These are phyloP conservation scores for Gymnothorax reevesii DNA, from an alignment of 2,797 vertebrate genomes.

Conservation along the genomic window DNA sequence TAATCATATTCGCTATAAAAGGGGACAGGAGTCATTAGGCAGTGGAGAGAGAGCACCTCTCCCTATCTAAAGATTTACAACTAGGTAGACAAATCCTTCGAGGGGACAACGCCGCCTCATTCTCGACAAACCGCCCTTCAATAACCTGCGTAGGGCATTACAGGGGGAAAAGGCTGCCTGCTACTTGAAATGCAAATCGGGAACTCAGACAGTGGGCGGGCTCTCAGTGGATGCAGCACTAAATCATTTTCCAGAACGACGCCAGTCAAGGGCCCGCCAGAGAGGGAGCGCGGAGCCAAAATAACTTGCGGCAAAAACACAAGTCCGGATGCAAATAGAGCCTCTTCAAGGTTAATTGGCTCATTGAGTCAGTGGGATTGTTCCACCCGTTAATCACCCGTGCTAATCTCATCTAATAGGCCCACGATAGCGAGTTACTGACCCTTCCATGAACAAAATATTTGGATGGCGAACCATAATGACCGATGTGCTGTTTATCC, in stretches of 20 bases:
- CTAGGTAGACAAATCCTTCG: not conserved
- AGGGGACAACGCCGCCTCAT: not conserved
- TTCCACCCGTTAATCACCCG: conserved; percentile 72
- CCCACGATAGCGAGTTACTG: not conserved
- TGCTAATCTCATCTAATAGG: conserved; percentile 15
- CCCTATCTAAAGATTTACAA: not conserved
- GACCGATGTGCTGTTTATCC: not conserved
- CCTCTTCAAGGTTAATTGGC: conserved; percentile 82
- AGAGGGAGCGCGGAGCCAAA: conserved; percentile 47
- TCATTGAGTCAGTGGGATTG: conserved; percentile 70
- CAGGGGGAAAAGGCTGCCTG: not conserved
- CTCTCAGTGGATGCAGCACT: not conserved
- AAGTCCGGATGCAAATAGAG: conserved; percentile 68
- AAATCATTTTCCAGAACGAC: not conserved
- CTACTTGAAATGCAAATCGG: not conserved
- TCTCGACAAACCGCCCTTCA: not conserved
- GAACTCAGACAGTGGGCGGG: not conserved
- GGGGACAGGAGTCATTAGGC: conserved; percentile 11
- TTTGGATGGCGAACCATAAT: not conserved
- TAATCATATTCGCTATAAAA: conserved; percentile 7
- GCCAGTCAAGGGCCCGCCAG: conserved; percentile 16
- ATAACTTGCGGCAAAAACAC: conserved; percentile 68
- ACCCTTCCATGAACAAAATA: not conserved
- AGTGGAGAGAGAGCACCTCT: conserved; percentile 3
- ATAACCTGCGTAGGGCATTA: not conserved